Base-by-base conservation (phyloP, 2,113 vertebrate species). In the Enhydra lutris region DNA sequence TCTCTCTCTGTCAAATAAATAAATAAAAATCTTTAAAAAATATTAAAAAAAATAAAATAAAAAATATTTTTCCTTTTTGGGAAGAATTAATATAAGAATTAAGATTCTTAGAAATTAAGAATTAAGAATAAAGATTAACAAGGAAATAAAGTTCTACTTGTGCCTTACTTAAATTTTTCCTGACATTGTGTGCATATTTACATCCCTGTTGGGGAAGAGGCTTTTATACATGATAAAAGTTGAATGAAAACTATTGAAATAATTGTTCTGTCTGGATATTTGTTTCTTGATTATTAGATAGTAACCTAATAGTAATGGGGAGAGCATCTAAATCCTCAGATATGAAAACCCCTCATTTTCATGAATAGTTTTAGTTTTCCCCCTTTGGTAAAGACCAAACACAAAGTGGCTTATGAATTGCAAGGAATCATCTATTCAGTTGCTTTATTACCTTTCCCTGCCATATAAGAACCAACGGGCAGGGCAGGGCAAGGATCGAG, bases 191-290 rank as follows among this genome's bases (percentile, higher is more conserved):
- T 34, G 20, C 45, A 74, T 45, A 87, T 90, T 86, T 65, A 80
- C 20, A 73, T 94, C 73, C 31, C 80, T 79, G 0, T 50, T 8
- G 4, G 67, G 15, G 13, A 21, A 31, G 65, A 80, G 59, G 21
- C 89, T 55, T 55, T 55, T 34, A 31, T 26, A 39, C 7, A 20
- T 85, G 69, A 79, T 73, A 69, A 55, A 92, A 93, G 50, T 94
- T 94, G 57, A 50, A 23, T 91, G 26, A 71, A 55, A 94, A 87
- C 36, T 42, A 15, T 50, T 92, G 91, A 94, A 89, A 93, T 92
- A 81, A 85, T 59, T 93, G 47, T 47, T 13, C 29, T 55, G 1
- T 67, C 45, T 59, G 73, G 78, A 57, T 18, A 83, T 31, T 80
- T 55, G 57, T 93, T 94, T 96, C 88, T 67, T 69, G 39, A 55